Evolutionary conservation across 2,797 vertebrate species (phyloP).

Genomic region (Perodicticus potto): DNA sequence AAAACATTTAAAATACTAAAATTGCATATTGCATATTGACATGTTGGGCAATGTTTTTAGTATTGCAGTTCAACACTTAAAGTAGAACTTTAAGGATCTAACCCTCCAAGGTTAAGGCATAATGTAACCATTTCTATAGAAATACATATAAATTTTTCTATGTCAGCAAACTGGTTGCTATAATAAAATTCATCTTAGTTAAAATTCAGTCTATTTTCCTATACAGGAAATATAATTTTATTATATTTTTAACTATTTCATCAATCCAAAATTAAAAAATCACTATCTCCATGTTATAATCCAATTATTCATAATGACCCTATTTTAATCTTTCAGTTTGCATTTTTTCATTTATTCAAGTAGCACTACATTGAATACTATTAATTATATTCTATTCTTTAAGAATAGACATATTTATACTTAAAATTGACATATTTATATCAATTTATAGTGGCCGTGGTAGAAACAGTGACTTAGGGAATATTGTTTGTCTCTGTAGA

Average conservation of each 20-base stretch:
- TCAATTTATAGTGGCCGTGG: constrained; percentile 58
- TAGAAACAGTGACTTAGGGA: neutral
- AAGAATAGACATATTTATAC: constrained; percentile 2
- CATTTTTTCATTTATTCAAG: constrained; percentile 79
- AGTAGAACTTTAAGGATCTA: neutral
- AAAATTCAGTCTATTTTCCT: constrained; percentile 37
- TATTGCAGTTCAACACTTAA: neutral
- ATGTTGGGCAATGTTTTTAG: neutral
- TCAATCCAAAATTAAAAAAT: constrained; percentile 65
- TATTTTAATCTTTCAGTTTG: constrained; percentile 73
- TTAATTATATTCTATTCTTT: constrained; percentile 75
- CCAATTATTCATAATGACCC: constrained; percentile 70
- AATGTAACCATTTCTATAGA: neutral
- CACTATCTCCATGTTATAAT: constrained; percentile 37
- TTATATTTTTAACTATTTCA: neutral
- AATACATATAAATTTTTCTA: neutral
- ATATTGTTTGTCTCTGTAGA: neutral
- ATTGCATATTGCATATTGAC: neutral
- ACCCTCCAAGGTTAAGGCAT: neutral
- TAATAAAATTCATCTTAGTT: constrained; percentile 23
- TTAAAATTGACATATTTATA: constrained; percentile 13
- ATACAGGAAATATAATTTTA: neutral
- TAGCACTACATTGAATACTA: constrained; percentile 31
- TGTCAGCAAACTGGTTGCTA: neutral
- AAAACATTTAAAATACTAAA: neutral